phyloP scores from a whole-genome alignment of 2,113 vertebrate genomes.

The Puffinus mauretanicus region DNA sequence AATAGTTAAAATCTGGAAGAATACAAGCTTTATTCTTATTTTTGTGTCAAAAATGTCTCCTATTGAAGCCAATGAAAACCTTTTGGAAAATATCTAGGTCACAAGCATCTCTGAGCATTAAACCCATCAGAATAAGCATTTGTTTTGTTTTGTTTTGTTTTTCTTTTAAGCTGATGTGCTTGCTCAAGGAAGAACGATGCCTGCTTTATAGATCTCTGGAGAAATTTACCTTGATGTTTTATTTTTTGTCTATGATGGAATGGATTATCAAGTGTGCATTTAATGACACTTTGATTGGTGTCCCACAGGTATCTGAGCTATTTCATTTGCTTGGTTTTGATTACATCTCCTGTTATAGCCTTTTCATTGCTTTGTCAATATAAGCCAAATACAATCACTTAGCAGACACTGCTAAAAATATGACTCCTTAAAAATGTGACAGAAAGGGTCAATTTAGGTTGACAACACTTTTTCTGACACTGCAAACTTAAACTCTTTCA shows the following conservation, averaged over 20 bases:
- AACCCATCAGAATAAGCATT: background rate
- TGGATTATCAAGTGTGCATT: slow-evolving; percentile 42
- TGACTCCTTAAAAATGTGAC: background rate
- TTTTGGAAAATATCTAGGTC: background rate
- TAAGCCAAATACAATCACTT: slow-evolving; percentile 13
- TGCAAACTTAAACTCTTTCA: background rate
- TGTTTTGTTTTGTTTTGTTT: background rate
- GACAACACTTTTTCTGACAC: background rate
- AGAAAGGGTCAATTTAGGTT: background rate
- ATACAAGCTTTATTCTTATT: background rate
- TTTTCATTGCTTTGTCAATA: slow-evolving; percentile 41
- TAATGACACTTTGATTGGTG: slow-evolving; percentile 16
- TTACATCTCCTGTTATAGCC: background rate
- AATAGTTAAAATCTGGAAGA: background rate
- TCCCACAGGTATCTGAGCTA: background rate
- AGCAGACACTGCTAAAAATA: background rate
- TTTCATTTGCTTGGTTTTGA: slow-evolving; percentile 27
- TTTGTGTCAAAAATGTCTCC: background rate
- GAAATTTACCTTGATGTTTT: slow-evolving; percentile 31
- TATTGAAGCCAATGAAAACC: background rate
- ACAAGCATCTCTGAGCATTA: background rate
- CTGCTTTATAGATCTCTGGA: background rate
- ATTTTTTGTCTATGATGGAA: slow-evolving; percentile 14
- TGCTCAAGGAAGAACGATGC: background rate
- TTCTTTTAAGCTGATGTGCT: background rate